Base-by-base conservation (phyloP, 1,140 invertebrate species). In the Rhyacophila brunnea region DNA sequence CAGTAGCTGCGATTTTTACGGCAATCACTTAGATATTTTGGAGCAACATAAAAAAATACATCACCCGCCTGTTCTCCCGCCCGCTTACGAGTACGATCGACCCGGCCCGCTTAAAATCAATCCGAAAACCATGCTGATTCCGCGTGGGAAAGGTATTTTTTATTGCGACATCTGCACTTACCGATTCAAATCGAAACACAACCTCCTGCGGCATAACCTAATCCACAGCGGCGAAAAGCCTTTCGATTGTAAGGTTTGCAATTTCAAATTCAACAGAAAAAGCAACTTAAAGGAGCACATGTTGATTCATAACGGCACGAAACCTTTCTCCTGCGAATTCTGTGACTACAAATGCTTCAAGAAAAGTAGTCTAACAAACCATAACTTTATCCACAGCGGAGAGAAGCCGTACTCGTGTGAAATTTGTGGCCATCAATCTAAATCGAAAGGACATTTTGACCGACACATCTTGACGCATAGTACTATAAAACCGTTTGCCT, bases 401-500 rank as follows among this genome's bases (percentile, higher is more conserved):
- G 45, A 32, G 9, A 48, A n/a, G 4, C 45, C 45, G 11, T 48
- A 28, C 32, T 11, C 20, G 9, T 48, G 45, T 9, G 4, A 11
- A 5, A 7, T 28, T 6, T 48, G 45, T 20, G 28, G 9, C 20
- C 15, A 48, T 48, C 11, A 11, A 6, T 48, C 19, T 32, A 48
- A 48, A 2, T 14, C 19, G n/a, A 47, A 28, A 28, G 45, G 45
- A n/a, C 45, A 47, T 23, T 28, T 48, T 1, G 34, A 32, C 4
- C 23, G 46, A n/a, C 46, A 48, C 15, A 13, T 48, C 13, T 5
- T 48, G 1, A 48, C 20, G 23, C 46, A 48, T 15, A 48, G 10
- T 2, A 32, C 7, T 3, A 13, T 6, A 2, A 48, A 48, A 35
- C 28, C 19, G 1, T 48, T 13, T 10, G 23, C n/a, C 1, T 48